phyloP scores from a whole-genome alignment of 2,113 vertebrate species.

The Bathybates hornii region DNA sequence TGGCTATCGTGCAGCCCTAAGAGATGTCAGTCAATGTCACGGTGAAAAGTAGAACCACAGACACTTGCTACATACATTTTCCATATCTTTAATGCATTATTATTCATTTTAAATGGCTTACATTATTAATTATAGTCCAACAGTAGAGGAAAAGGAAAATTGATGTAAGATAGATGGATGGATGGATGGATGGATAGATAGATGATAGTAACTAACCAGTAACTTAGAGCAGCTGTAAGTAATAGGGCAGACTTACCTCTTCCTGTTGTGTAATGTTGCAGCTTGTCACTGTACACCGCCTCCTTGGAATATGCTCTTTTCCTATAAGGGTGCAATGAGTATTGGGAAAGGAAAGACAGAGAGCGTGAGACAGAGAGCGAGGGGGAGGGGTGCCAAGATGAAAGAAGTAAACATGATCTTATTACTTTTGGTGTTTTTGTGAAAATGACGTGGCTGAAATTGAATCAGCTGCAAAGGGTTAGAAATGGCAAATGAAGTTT shows the following conservation, averaged over 20 bases:
- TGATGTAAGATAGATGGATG: background rate
- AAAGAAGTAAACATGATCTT: slow-evolving; percentile 42
- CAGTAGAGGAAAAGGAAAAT: background rate
- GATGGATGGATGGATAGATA: background rate
- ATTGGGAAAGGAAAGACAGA: background rate
- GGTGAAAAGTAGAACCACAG: background rate
- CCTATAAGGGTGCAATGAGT: slow-evolving; percentile 65
- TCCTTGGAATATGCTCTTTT: slow-evolving; percentile 96
- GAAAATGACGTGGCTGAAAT: slow-evolving; percentile 42
- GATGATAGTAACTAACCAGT: background rate
- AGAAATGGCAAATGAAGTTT: slow-evolving; percentile 50
- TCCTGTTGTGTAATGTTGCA: slow-evolving; percentile 98
- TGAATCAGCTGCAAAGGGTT: slow-evolving; percentile 44
- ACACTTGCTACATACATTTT: background rate
- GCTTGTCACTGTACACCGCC: slow-evolving; percentile 94
- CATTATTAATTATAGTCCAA: background rate
- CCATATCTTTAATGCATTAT: background rate
- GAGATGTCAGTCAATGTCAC: slow-evolving; percentile 52
- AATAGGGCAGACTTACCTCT: slow-evolving; percentile 78
- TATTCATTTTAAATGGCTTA: background rate
- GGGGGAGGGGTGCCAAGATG: slow-evolving; percentile 4
- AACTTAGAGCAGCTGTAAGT: background rate
- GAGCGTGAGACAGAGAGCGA: background rate
- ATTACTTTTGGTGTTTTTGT: slow-evolving; percentile 26
- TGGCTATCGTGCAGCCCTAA: background rate